Conservation (phyloP, 1,140 invertebrate genomes). For the Vanessa atalanta region DNA sequence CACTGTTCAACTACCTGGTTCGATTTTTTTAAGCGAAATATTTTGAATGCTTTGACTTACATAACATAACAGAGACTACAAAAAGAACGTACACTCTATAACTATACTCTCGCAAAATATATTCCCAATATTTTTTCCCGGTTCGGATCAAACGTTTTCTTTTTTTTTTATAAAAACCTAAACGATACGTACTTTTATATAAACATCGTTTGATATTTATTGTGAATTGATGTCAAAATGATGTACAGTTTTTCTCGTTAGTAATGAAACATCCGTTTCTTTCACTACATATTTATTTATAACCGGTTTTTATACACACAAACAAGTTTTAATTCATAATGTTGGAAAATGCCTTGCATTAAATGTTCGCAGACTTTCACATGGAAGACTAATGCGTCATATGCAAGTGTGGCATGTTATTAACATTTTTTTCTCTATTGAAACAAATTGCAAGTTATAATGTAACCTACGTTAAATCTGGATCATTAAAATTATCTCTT, state of each 20-base stretch:
- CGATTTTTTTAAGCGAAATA: background rate
- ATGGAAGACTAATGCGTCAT: slow-evolving; percentile 26
- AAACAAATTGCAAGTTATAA: background rate
- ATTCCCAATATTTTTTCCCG: slow-evolving; percentile 24
- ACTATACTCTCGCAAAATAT: background rate
- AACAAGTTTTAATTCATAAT: slow-evolving; percentile 34
- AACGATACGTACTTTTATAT: background rate
- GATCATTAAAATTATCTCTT: background rate
- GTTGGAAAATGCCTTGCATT: slow-evolving; percentile 27
- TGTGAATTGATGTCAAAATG: slow-evolving; percentile 8
- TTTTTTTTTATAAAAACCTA: background rate
- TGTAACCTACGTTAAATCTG: background rate
- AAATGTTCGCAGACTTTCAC: slow-evolving; percentile 32
- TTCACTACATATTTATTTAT: slow-evolving; percentile 18
- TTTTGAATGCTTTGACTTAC: slow-evolving; percentile 3
- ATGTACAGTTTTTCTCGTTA: slow-evolving; percentile 16
- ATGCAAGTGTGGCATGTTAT: slow-evolving; percentile 11
- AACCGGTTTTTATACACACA: slow-evolving; percentile 27
- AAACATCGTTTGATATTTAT: slow-evolving; percentile 9
- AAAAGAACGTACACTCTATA: background rate
- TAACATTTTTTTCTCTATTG: slow-evolving; percentile 5
- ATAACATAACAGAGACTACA: background rate
- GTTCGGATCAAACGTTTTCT: slow-evolving; percentile 19
- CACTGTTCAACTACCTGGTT: background rate
- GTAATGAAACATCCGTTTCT: slow-evolving; percentile 25